These are phyloP conservation scores for Nothura maculosa DNA, from an alignment of 2,797 vertebrate genomes.

Conservation along the genomic window DNA sequence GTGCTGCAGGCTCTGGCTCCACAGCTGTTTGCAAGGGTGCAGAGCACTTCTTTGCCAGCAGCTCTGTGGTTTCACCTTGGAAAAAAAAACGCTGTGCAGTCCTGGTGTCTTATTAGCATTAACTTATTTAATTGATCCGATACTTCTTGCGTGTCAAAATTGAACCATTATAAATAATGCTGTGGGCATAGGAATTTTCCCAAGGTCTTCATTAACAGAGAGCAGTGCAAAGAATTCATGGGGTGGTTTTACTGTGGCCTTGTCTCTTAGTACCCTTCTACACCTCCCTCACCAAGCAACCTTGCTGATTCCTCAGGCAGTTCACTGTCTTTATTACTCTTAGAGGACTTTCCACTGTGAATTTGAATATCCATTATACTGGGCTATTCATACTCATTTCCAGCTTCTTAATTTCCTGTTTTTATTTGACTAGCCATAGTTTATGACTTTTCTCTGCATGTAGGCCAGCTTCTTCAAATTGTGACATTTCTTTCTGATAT, in stretches of 20 bases:
- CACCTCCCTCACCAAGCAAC: not conserved
- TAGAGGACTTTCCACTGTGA: not conserved
- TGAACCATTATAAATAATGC: not conserved
- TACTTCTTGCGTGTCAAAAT: not conserved
- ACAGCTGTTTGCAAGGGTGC: not conserved
- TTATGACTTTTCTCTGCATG: not conserved
- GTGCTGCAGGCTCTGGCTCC: not conserved
- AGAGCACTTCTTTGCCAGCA: not conserved
- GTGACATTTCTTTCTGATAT: not conserved
- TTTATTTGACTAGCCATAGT: not conserved
- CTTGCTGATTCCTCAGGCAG: not conserved
- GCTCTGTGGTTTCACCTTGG: not conserved
- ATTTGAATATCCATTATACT: not conserved
- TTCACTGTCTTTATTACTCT: not conserved
- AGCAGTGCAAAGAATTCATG: not conserved
- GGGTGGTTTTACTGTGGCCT: not conserved
- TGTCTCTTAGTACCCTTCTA: fast-evolving
- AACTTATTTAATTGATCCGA: not conserved
- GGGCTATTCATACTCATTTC: not conserved
- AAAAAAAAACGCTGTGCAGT: not conserved
- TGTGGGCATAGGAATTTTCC: not conserved
- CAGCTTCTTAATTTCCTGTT: not conserved
- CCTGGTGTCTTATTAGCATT: not conserved
- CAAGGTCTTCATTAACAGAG: not conserved
- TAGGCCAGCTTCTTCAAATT: not conserved